phyloP scores from a whole-genome alignment of 1,140 invertebrate species.

The Trichonephila clavipes region DNA sequence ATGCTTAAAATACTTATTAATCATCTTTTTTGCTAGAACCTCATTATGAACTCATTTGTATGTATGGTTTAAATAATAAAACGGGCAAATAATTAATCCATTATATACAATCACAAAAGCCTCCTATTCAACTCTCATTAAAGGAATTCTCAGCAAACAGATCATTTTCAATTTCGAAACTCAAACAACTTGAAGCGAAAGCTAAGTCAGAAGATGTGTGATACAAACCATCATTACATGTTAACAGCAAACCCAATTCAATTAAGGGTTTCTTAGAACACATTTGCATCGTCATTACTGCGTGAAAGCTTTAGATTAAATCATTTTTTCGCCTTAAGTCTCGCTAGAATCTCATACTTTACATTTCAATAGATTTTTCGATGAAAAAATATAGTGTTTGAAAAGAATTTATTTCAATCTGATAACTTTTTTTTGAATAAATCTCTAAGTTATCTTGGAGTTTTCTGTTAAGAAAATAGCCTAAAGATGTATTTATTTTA shows the following conservation, averaged over 20 bases:
- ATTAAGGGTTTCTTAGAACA: not conserved
- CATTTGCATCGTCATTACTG: not conserved
- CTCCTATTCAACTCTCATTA: not conserved
- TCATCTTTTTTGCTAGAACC: no score
- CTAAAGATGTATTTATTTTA: no score
- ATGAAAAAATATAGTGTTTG: not conserved
- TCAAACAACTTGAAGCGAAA: not conserved
- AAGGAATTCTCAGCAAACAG: not conserved
- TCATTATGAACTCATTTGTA: no score
- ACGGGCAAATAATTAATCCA: no score
- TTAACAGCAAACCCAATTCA: not conserved
- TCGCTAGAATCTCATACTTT: not conserved
- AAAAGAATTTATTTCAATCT: not conserved
- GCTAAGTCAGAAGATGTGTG: not conserved
- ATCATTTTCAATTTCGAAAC: constrained; percentile 27
- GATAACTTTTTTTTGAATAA: not conserved
- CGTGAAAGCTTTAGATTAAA: not conserved
- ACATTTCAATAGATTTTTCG: not conserved
- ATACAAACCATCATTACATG: not conserved
- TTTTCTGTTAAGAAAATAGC: not conserved
- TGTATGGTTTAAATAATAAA: no score
- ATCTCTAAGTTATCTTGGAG: not conserved
- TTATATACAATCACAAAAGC: not conserved
- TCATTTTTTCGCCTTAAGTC: not conserved
- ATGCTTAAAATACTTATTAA: no score